Conservation (phyloP, 64 coral and sea anemone species). For the Trachythela sp. region DNA sequence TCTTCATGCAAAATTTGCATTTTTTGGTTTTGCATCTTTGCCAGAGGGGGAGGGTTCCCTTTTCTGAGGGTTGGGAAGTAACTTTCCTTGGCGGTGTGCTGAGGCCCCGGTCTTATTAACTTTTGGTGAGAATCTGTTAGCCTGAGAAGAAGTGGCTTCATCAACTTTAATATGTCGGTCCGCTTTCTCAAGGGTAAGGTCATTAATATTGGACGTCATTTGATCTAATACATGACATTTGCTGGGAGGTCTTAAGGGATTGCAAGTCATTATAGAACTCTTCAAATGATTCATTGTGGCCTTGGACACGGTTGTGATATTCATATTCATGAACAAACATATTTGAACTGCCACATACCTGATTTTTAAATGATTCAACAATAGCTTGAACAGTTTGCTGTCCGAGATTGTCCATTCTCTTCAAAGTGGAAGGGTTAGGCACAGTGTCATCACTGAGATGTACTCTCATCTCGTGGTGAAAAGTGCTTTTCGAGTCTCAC, state of each 20-base stretch:
- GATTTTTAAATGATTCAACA: background rate
- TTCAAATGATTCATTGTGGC: background rate
- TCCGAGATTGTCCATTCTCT: slow-evolving; percentile 8
- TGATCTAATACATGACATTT: background rate
- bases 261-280: background rate
- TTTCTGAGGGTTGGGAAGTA: background rate
- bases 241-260: too few relatives aligned
- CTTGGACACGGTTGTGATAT: background rate
- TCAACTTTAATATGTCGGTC: background rate
- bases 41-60: background rate
- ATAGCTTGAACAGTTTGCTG: background rate
- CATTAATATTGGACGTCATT: background rate
- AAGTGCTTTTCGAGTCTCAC: background rate
- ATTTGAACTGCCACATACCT: background rate
- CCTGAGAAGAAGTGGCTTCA: background rate
- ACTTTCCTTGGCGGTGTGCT: background rate
- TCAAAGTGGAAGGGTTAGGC: too few relatives aligned
- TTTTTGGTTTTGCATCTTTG: background rate
- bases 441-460: slow-evolving; percentile 1
- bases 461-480: background rate
- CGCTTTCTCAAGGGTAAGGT: background rate
- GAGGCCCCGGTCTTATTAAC: background rate
- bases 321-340: slow-evolving; percentile 9
- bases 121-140: background rate
- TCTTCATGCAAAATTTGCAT: background rate